Evolutionary conservation across 2,797 vertebrate species (phyloP), one percentile per base, ranked within the genome.

Genomic region (Rallus crepitans): DNA sequence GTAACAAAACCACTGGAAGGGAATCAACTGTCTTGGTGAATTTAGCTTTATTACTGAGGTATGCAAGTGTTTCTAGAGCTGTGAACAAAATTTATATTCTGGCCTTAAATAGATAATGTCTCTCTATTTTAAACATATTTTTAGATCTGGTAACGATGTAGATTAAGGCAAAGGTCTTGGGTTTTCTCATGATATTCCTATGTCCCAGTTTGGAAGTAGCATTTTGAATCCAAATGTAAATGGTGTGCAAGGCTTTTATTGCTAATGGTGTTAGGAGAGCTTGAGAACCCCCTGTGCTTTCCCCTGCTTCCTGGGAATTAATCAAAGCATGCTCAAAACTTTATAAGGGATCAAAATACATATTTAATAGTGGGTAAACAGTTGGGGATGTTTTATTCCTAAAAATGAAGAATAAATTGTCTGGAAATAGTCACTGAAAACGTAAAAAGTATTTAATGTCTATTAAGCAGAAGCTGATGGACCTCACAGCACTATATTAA

Each of bases 401-500:
- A 47, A 92, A 94, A 92, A 90, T 39, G 27, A 93, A 48, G 25
- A 60, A 79, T 89, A 48, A 82, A 85, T 93, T 85, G 79, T 57
- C 68, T 82, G 68, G 81, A 64, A 91, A 85, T 63, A 87, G 63
- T 60, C 0, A 20, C 71, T 42, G 40, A 82, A 92, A 94, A 39
- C 42, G 48, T 71, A 60, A 81, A 79, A 95, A 73, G 30, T 86
- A 70, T 78, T 90, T 85, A 90, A 68, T 78, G 85, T 55, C 77
- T 87, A 50, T 94, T 83, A 86, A 52, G 73, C 52, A 91, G 94
- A 63, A 87, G 50, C 92, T 94, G 84, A 82, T 87, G 79, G 79
- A 89, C 79, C 78, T 91, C 40, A 70, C 92, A 61, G 40, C 53
- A 80, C 89, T 95, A 89, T 92, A 89, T 95, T 85, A 96, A 82